phyloP scores from a whole-genome alignment of 2,113 vertebrate species.

The Rattus norvegicus region GRCr8 NC_086024.1:117380001-117380500 shows the following conservation, averaged over 20 bases:
- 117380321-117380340: conserved; percentile 56
- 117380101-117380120: conserved; percentile 64
- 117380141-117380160: conserved; percentile 67
- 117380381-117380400: background rate
- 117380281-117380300: conserved; percentile 14
- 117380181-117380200: conserved; percentile 46
- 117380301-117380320: conserved; percentile 49
- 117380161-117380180: conserved; percentile 71
- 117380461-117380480: background rate
- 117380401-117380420: conserved; percentile 39
- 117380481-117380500: background rate
- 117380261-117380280: conserved; percentile 41
- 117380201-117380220: conserved; percentile 48
- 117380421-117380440: background rate
- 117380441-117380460: background rate
- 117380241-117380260: conserved; percentile 68
- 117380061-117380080: conserved; percentile 64
- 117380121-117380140: conserved; percentile 62
- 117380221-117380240: conserved; percentile 41
- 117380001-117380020: conserved; percentile 1
- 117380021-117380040: conserved; percentile 53
- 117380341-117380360: background rate
- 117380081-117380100: conserved; percentile 61
- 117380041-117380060: conserved; percentile 59
- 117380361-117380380: background rate